Conservation (phyloP, 2,888 invertebrate species). For the Lampropteryx suffumata region DNA sequence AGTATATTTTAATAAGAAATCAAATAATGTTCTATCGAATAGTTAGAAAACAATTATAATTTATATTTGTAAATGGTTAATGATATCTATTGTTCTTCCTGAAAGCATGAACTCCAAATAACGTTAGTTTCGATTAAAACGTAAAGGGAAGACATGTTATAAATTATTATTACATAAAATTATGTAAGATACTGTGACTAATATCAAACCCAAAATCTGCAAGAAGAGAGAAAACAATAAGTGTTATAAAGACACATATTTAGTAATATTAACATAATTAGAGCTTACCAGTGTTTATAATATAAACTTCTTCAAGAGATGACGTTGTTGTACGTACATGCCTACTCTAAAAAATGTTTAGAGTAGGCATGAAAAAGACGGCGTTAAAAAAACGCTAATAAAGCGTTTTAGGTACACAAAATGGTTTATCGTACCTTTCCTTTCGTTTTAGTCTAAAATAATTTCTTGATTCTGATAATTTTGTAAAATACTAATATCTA, state of each 20-base stretch:
- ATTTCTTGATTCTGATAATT: slow-evolving; percentile 15
- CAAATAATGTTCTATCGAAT: slow-evolving; percentile 63
- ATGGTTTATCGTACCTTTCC: slow-evolving; percentile 3
- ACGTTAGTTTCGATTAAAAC: slow-evolving; percentile 4
- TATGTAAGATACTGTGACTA: too few species aligned
- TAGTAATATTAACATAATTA: too few species aligned
- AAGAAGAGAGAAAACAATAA: too few species aligned
- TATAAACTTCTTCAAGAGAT: too few species aligned
- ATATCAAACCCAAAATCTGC: too few species aligned
- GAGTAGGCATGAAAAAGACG: too few species aligned
- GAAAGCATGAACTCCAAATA: slow-evolving; percentile 38
- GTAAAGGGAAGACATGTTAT: slow-evolving; percentile 7
- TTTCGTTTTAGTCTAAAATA: slow-evolving; percentile 10
- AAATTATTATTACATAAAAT: background rate
- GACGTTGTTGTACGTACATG: too few species aligned
- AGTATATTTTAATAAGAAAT: slow-evolving; percentile 43
- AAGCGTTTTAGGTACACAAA: too few species aligned
- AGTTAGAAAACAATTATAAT: slow-evolving; percentile 68
- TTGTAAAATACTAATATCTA: slow-evolving; percentile 16
- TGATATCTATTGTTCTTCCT: slow-evolving; percentile 55
- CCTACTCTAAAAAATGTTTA: too few species aligned
- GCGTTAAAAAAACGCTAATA: too few species aligned
- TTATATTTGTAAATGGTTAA: slow-evolving; percentile 54
- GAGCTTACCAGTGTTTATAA: too few species aligned
- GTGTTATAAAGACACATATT: too few species aligned